These are phyloP conservation scores for Empis livida DNA, from an alignment of 2,888 invertebrate genomes.

Conservation along the genomic window DNA sequence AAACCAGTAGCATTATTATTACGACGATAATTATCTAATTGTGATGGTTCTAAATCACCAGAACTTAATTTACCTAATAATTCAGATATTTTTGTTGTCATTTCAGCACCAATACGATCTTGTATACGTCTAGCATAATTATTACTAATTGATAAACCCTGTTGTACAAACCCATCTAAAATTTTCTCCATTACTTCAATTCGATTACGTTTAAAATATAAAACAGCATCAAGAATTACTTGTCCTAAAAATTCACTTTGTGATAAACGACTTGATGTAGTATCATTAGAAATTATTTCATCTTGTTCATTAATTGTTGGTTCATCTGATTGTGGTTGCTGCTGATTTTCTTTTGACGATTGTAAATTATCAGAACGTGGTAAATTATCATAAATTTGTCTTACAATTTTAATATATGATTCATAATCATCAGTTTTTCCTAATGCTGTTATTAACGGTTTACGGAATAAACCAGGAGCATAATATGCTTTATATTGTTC, in stretches of 20 bases:
- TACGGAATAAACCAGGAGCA: conserved; percentile 39
- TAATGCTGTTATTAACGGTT: conserved; percentile 45
- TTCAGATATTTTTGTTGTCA: conserved; percentile 50
- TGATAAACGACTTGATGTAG: neutral
- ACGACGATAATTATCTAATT: conserved; percentile 26
- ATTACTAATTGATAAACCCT: conserved; percentile 53
- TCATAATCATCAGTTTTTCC: conserved; percentile 46
- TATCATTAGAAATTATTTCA: conserved; percentile 11
- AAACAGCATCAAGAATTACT: conserved; percentile 41
- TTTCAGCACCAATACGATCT: conserved; percentile 47
- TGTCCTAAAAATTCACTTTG: conserved; percentile 41
- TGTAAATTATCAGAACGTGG: conserved; percentile 16
- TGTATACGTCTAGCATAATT: conserved; percentile 48
- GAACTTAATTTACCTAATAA: conserved; percentile 51
- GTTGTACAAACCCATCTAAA: conserved; percentile 42
- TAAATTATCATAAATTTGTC: conserved; percentile 38
- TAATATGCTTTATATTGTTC: conserved; percentile 46
- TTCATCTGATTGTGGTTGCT: conserved; percentile 23
- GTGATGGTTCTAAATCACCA: conserved; percentile 43
- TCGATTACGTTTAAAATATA: conserved; percentile 35
- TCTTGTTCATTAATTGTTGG: conserved; percentile 21
- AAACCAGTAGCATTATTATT: conserved; percentile 16
- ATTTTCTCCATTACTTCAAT: conserved; percentile 38
- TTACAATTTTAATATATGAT: conserved; percentile 48
- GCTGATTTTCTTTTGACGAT: conserved; percentile 11